These are phyloP conservation scores for Eubasilissa regina DNA, from an alignment of 1,140 invertebrate genomes.

Conservation along the genomic window DNA sequence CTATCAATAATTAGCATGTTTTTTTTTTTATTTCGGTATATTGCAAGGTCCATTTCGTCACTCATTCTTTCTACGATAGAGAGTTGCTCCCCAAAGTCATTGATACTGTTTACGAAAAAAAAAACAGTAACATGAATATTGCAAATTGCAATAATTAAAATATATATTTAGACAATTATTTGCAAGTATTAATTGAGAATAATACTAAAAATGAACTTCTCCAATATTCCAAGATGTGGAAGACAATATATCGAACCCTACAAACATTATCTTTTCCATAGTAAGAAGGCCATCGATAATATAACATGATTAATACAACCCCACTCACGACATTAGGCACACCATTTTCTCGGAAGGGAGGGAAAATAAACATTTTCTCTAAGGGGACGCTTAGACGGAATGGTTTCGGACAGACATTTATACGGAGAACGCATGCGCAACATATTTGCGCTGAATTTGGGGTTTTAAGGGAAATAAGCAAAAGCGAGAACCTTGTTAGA, in stretches of 20 bases:
- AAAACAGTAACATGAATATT: too few species aligned
- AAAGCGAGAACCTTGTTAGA: not conserved
- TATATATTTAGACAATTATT: too few species aligned
- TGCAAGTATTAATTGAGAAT: too few species aligned
- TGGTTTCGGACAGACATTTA: not conserved
- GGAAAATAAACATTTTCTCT: constrained; percentile 20
- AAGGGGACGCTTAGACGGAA: not conserved
- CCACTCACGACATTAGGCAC: constrained; percentile 20
- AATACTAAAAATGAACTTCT: not conserved
- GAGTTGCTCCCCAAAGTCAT: too few species aligned
- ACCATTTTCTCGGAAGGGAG: not conserved
- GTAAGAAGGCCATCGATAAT: constrained; percentile 32
- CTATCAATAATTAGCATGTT: too few species aligned
- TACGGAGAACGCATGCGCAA: too few species aligned
- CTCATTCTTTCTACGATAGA: too few species aligned
- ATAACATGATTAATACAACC: constrained; percentile 15
- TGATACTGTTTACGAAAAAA: too few species aligned
- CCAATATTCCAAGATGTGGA: not conserved
- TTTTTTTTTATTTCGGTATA: too few species aligned
- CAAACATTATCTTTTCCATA: constrained; percentile 8
- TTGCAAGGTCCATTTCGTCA: too few species aligned
- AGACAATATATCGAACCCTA: not conserved
- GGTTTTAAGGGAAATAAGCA: not conserved
- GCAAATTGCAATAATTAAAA: too few species aligned
- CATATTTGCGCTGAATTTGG: too few species aligned